Base-by-base conservation (phyloP, 1,140 invertebrate species). In the Bombus sylvicola region DNA sequence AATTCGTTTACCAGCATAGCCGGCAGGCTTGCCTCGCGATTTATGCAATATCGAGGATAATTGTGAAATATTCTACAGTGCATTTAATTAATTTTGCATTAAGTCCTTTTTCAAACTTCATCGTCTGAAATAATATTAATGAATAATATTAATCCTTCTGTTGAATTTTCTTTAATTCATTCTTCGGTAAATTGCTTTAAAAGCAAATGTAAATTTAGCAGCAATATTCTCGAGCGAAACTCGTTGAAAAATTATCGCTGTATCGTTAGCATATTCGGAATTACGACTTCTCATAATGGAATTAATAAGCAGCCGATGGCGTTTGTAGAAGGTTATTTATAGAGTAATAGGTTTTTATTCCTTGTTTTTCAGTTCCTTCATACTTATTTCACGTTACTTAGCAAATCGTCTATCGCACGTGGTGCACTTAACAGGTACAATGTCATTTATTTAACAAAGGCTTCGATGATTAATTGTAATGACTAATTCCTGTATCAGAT, bases 401-500 rank as follows among this genome's bases (percentile, higher is more conserved):
- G 71, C 18, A 53, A 22, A 22, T 53, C 47, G 18, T 22, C 6
- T 15, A 12, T 25, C 18, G 34, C 47, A 8, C 43, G 31, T 37
- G 5, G 8, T 2, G 1, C 10, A 22, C 10, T 43, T 28, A 25
- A 75, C 47, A 75, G 31, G 25, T 53, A 68, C 39, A 75, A 37
- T 66, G 34, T 53, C 41, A 28, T 83, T 53, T 76, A 6, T 41
- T 68, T 59, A 18, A 82, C 62, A 37, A 76, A 76, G 75, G 34
- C 22, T 15, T 12, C 25, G 71, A 15, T n/a, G 81, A 76, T 83
- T 83, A 76, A 83, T 83, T 76, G 34, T 25, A 77, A 41, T 59
- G 81, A 83, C 73, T 77, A 83, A 83, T 57, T 39, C 28, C 28
- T 28, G 28, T 83, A 83, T 77, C 73, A 57, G 73, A 39, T 57